Evolutionary conservation across 1,140 invertebrate genomes (phyloP), one percentile per base, ranked within the genome.

Genomic region (Phortica variegata): DNA sequence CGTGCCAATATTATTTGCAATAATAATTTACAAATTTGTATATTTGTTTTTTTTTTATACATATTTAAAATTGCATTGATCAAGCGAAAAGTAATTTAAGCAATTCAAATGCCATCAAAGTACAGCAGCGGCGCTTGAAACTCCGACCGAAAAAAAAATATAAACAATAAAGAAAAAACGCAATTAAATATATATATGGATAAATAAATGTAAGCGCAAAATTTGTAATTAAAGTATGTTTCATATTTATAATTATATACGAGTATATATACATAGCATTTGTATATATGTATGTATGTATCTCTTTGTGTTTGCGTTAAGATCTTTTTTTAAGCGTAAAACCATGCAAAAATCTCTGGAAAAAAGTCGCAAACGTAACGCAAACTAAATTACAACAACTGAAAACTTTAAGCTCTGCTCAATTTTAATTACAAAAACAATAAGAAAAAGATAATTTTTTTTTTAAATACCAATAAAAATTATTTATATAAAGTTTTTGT

Each of bases 321-420:
- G 29, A 8, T 31, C n/a, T 8, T 8, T 31, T n/a, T n/a, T 8
- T 31, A n/a, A 61, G 43, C 32, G 18, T 50, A 49, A 48, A 52
- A 20, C 19, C 41, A 19, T 52, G 17, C 12, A 52, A 49, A 45
- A 48, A 42, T 37, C 50, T 47, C 36, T 58, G 47, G 29, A 41
- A 19, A 51, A 58, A 54, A 63, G 38, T 33, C 43, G 37, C 50
- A 51, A 43, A 36, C 47, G 17, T 20, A 56, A 37, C 43, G 45
- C 43, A 43, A 51, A 51, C 47, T 51, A 16, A 19, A 52, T 15
- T 45, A 40, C 48, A 19, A 48, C n/a, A n/a, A n/a, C n/a, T n/a
- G n/a, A n/a, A n/a, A n/a, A n/a, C n/a, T n/a, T n/a, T n/a, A n/a
- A n/a, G n/a, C n/a, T n/a, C n/a, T n/a, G n/a, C n/a, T n/a, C n/a